Evolutionary conservation across 2,888 invertebrate genomes (phyloP), one percentile per base, ranked within the genome.

Genomic region (Melanotus villosus): DNA sequence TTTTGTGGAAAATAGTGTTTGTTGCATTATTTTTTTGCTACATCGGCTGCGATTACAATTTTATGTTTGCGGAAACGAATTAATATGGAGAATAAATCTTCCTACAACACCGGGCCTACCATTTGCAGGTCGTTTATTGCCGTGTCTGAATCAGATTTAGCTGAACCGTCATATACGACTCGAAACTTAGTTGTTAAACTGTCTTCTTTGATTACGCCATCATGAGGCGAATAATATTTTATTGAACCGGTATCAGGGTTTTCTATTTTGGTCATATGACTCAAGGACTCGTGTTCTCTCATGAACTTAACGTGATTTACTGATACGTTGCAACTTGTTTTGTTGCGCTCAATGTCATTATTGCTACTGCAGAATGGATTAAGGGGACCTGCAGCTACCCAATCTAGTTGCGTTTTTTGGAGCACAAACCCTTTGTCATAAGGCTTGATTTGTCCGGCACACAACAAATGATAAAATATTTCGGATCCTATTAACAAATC

Each of bases 171-270:
- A n/a, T n/a, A n/a, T n/a, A n/a, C n/a, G n/a, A n/a, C n/a, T n/a
- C n/a, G n/a, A n/a, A n/a, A n/a, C n/a, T n/a, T n/a, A n/a, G n/a
- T n/a, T n/a, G n/a, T n/a, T n/a, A n/a, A n/a, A n/a, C 60, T 67
- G 2, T 68, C 65, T 4, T 77, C 62, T 10, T 78, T 77, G 0
- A 81, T 50, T 0, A 84, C 80, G 0, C 79, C 77, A 57, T 81
- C 82, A 71, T 84, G 83, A 34, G 79, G 79, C 1, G 64, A 12
- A 38, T 50, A 68, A 18, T 50, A 59, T 1, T 3, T 26, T 6
- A 9, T 7, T 1, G 14, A 7, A 3, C 47, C 34, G 4, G 23
- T 5, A 36, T 56, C 32, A 10, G 10, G 1, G 14, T 59, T n/a
- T 30, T 9, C 10, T 6, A 18, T 18, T 18, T 34, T 5, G 6